Conservation (phyloP, 2,113 vertebrate species). For the Dasyurus viverrinus region DNA sequence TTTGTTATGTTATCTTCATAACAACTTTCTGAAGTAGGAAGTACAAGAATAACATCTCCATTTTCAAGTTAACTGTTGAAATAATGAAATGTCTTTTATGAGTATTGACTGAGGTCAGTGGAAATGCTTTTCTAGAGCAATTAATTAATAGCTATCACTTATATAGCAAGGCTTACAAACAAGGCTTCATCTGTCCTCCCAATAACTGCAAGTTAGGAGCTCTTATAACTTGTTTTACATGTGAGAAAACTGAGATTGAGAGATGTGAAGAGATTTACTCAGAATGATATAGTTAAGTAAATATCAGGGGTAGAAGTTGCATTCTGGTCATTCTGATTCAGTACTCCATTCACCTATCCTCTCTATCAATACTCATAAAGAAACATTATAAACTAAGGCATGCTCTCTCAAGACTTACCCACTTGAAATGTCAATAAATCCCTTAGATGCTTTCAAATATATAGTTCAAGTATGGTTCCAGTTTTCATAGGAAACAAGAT, state of each 20-base stretch:
- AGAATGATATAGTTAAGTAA: too few relatives aligned
- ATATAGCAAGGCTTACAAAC: background rate
- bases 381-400: background rate
- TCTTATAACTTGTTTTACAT: background rate
- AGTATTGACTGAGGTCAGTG: background rate
- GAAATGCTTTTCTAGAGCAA: background rate
- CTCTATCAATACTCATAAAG: background rate
- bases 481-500: too few relatives aligned
- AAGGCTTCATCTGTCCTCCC: background rate
- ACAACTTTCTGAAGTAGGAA: background rate
- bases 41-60: background rate
- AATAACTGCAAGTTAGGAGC: background rate
- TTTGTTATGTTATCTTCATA: background rate
- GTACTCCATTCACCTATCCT: background rate
- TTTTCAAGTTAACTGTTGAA: background rate
- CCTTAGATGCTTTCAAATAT: background rate
- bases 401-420: background rate
- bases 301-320: background rate
- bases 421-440: background rate
- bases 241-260: background rate
- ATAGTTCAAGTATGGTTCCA: too few relatives aligned
- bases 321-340: background rate
- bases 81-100: background rate
- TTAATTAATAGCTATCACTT: background rate
- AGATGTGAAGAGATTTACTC: background rate